Evolutionary conservation across 1,140 invertebrate species (phyloP).

Genomic region (Drosophila truncata): DNA sequence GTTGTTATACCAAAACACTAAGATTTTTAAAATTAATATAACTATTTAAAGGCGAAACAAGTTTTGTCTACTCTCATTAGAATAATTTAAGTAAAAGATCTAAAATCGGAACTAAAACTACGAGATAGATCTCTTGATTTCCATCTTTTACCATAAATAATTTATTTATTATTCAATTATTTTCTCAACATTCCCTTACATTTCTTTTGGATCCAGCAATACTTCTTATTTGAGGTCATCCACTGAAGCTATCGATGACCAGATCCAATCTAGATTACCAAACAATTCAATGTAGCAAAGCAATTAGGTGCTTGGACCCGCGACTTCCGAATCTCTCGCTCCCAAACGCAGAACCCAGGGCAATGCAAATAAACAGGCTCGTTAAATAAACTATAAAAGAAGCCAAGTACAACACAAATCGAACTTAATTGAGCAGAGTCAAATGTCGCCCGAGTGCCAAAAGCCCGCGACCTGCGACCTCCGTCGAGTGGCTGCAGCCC

Average conservation of each 20-base stretch:
- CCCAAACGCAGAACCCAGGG: neutral
- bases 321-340: conserved; percentile 1
- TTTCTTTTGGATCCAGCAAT: neutral
- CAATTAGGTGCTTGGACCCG: conserved; percentile 6
- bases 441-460: conserved; percentile 68
- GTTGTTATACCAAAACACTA: neutral
- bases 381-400: conserved; percentile 68
- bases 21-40: neutral
- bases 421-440: conserved; percentile 79
- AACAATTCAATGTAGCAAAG: conserved; percentile 36
- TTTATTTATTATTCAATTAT: neutral
- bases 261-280: neutral
- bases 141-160: neutral
- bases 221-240: neutral
- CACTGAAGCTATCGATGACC: conserved; percentile 6
- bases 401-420: conserved; percentile 71
- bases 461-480: conserved; percentile 43
- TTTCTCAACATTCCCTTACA: neutral
- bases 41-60: neutral
- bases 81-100: neutral
- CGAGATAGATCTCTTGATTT: neutral
- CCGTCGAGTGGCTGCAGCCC: conserved; percentile 3
- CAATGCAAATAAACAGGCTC: conserved; percentile 63
- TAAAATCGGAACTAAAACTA: neutral
- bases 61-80: neutral